These are phyloP conservation scores for Platycheirus rosarum DNA, from an alignment of 2,888 invertebrate genomes.

Conservation along the genomic window DNA sequence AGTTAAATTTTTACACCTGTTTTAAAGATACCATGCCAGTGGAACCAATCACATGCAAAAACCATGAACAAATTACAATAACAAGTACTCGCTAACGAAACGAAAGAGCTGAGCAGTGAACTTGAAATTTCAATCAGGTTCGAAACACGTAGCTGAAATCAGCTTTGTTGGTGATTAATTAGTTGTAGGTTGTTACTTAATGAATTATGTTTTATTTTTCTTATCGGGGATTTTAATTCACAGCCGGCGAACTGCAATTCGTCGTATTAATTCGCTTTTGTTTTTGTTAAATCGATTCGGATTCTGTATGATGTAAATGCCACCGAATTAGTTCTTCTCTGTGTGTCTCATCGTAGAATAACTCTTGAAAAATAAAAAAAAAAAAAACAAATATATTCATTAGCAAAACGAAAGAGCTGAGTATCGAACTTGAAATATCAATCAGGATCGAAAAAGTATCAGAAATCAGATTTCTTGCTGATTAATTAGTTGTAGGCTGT, in stretches of 20 bases:
- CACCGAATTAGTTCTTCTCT: no score
- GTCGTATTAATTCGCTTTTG: conserved; percentile 17
- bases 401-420: conserved; percentile 9
- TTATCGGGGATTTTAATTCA: conserved; percentile 23
- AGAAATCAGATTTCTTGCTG: conserved; percentile 9
- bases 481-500: conserved; percentile 48
- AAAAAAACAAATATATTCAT: no score
- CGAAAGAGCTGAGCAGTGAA: conserved; percentile 22
- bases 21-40: conserved; percentile 7
- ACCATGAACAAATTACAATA: neutral
- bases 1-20: conserved; percentile 54
- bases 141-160: neutral
- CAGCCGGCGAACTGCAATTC: conserved; percentile 37
- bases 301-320: conserved; percentile 1
- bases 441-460: neutral
- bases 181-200: conserved; percentile 21
- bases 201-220: conserved; percentile 6
- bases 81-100: neutral
- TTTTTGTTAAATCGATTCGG: neutral
- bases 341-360: no score
- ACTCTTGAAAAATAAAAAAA: no score
- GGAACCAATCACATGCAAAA: neutral
- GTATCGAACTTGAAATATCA: conserved; percentile 35
- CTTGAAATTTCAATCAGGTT: conserved; percentile 28
- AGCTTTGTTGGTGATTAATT: conserved; percentile 51